Evolutionary conservation across 2,888 invertebrate species (phyloP).

Genomic region (Cheilosia urbana): DNA sequence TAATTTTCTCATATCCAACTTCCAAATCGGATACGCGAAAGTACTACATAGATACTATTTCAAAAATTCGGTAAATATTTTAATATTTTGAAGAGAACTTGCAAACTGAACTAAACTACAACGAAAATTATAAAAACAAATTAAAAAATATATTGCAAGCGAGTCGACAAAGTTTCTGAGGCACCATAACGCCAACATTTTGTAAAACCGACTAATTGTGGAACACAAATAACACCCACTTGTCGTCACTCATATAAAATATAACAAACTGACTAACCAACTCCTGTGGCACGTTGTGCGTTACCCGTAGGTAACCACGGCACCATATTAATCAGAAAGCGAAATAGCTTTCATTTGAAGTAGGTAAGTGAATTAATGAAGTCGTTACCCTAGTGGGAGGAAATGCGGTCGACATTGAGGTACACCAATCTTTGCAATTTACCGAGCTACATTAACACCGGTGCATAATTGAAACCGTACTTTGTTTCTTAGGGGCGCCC

Average conservation of each 20-base stretch:
- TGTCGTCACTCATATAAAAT: slow-evolving; percentile 7
- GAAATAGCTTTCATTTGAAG: slow-evolving; percentile 52
- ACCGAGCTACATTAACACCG: slow-evolving; percentile 59
- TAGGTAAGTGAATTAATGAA: slow-evolving; percentile 61
- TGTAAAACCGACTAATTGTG: background rate
- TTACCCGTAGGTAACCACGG: slow-evolving; percentile 43
- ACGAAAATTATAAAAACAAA: no score
- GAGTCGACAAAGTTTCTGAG: accelerated
- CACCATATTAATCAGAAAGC: slow-evolving; percentile 57
- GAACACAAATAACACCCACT: background rate
- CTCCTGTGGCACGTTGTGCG: slow-evolving; percentile 37
- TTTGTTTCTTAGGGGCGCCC: slow-evolving; percentile 4
- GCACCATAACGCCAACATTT: background rate
- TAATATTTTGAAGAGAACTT: no score
- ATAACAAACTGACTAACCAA: slow-evolving; percentile 37
- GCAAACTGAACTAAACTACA: no score
- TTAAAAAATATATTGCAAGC: no score
- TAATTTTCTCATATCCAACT: no score
- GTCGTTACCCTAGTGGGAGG: slow-evolving; percentile 48
- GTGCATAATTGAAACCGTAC: slow-evolving; percentile 64
- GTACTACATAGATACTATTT: no score
- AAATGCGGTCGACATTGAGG: slow-evolving; percentile 55
- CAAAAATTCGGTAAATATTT: no score
- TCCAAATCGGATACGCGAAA: no score
- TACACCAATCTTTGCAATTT: slow-evolving; percentile 56